A percentile compares a stretch with the other conserved stretches of the same genome.
Conservation (phyloP, 2,888 invertebrate genomes). For the Sycophila texana region DNA sequence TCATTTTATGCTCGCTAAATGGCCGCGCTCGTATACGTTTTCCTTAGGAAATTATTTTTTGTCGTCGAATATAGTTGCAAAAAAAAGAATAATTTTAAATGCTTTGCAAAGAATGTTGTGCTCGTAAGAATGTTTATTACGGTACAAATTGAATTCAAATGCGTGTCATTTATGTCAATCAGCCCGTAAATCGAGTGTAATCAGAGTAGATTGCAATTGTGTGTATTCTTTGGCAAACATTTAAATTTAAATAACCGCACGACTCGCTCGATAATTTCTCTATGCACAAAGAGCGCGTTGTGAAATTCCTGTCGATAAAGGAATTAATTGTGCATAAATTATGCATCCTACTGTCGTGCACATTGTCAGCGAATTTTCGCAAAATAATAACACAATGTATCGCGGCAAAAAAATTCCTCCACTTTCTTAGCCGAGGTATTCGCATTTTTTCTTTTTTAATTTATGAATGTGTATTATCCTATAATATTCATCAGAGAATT, state of each 20-base stretch:
- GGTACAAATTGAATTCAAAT: neutral
- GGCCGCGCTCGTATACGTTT: neutral
- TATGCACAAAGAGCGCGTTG: constrained; percentile 15
- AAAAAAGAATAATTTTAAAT: neutral
- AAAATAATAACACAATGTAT: constrained; percentile 16
- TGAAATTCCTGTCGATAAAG: constrained; percentile 33
- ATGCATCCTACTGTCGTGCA: neutral
- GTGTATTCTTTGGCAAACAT: neutral
- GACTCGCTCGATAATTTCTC: constrained; percentile 14
- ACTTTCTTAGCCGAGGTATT: neutral
- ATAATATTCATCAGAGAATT: too few relatives aligned
- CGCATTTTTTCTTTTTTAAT: neutral
- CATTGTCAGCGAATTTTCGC: constrained; percentile 9
- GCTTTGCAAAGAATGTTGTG: neutral
- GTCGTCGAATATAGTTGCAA: neutral
- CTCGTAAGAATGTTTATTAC: neutral
- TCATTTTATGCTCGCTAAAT: neutral
- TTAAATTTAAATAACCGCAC: neutral
- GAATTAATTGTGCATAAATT: constrained; percentile 40
- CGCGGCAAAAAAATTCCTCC: neutral
- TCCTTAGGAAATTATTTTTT: neutral
- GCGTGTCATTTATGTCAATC: neutral
- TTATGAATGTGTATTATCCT: neutral
- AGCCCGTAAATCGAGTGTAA: neutral
- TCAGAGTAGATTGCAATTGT: neutral